Base-by-base conservation (phyloP, 2,797 vertebrate genomes). In the Erpetoichthys calabaricus region DNA sequence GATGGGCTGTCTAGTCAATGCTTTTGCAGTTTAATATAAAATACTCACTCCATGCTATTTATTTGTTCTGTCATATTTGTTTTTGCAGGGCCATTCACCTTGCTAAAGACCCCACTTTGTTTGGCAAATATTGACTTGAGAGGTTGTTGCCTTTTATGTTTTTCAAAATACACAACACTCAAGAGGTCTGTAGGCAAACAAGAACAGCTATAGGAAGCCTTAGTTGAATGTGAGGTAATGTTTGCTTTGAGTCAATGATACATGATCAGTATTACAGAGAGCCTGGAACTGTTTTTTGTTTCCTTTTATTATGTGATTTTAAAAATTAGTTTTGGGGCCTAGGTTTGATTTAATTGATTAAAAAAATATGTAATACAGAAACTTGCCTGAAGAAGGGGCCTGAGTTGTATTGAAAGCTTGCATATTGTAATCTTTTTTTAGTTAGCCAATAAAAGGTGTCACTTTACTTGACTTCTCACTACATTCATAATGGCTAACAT, bases 71-170 rank as follows among this genome's bases (percentile, higher is more conserved):
- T 42, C 53, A 54, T 78, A 68, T 84, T 84, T 84, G 74, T 73
- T 81, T 67, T 80, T 73, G 62, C 25, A 69, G 62, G 70, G 76
- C 70, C 72, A 73, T 74, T 75, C 73, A 73, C 70, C 68, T 67
- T 0, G 8, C 70, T 80, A 82, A 84, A 85, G 76, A 77, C 53
- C 70, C 79, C 63, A 57, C 79, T 86, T 79, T 67, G 65, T 53
- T 70, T 25, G 7, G 70, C 74, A 85, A 86, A 86, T 87, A 86
- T 87, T 87, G 79, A 85, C 79, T 76, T 71, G 80, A 82, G 75
- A 74, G 82, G 78, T 76, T 83, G 80, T 4, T 63, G 73, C 80
- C 80, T 83, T 80, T 73, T 81, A 74, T 80, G 70, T 82, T 60
- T 83, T 82, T 80, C 80, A 75, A 72, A 75, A 64, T 70, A 76